Evolutionary conservation across 2,888 invertebrate genomes (phyloP).

Genomic region (Lithosia quadra): DNA sequence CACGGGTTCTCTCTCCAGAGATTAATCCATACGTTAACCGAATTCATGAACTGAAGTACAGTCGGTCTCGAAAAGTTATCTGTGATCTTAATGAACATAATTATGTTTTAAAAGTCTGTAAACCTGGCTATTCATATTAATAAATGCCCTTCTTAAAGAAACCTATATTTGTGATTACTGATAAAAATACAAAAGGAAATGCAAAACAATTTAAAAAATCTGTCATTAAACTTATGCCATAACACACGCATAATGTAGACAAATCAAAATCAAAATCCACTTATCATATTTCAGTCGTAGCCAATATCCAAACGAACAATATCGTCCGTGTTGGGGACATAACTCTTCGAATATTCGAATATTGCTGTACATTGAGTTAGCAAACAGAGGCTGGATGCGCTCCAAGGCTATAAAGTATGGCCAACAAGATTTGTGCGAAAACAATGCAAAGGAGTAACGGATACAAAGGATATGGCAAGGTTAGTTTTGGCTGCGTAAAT

Average conservation of each 20-base stretch:
- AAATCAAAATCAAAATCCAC: neutral
- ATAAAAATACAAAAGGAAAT: neutral
- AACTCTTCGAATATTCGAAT: conserved; percentile 28
- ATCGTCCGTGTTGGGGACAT: conserved; percentile 19
- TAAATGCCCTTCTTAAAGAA: no score
- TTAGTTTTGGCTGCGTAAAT: neutral
- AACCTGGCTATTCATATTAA: no score
- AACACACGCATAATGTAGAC: neutral
- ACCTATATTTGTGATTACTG: no score
- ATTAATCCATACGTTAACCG: neutral
- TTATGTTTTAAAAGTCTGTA: neutral
- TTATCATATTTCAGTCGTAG: conserved; percentile 14
- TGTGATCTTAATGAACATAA: no score
- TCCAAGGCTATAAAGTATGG: conserved; percentile 44
- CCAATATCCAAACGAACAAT: conserved; percentile 12
- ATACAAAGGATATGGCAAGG: neutral
- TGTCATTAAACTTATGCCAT: neutral
- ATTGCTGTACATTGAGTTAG: conserved; percentile 20
- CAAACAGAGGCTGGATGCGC: conserved; percentile 37
- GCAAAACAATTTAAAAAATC: neutral
- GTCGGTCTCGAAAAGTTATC: neutral
- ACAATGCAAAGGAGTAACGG: conserved; percentile 14
- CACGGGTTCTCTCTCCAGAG: neutral
- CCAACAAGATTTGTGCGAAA: conserved; percentile 33
- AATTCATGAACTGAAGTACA: neutral